Evolutionary conservation across 37 sponge, comb jelly and placozoan genomes (phyloP).

Genomic region (Hormiphora californensis): DNA sequence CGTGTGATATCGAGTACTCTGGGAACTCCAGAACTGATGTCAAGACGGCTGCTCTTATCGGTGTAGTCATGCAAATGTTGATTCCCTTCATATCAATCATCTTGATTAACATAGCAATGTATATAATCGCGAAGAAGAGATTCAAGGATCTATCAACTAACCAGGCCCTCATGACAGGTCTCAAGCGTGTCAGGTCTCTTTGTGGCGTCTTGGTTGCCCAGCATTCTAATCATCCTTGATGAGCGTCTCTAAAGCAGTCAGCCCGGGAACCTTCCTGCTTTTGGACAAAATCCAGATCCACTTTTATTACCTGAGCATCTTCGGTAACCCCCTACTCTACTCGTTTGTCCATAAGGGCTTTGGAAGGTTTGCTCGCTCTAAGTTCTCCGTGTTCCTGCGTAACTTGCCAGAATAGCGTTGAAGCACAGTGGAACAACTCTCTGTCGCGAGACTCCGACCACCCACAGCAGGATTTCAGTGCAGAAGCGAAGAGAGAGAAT

Average conservation of each 20-base stretch:
- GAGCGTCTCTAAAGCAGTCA: not conserved
- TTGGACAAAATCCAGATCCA: constrained; percentile 51
- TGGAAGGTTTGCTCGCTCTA: constrained; percentile 34
- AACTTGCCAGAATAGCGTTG: constrained; percentile 24
- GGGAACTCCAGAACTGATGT: not conserved
- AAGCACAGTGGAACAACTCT: constrained; percentile 46
- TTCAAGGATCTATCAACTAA: constrained; percentile 51
- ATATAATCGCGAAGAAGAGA: constrained; percentile 8
- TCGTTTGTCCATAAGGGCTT: constrained; percentile 54
- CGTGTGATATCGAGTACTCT: constrained; percentile 47
- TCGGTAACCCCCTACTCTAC: constrained; percentile 51
- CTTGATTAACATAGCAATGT: constrained; percentile 44
- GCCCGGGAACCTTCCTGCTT: not conserved
- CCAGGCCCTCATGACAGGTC: constrained; percentile 53
- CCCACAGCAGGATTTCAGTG: too few species aligned
- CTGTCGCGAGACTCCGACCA: not conserved
- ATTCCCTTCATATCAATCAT: constrained; percentile 4
- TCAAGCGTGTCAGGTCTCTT: constrained; percentile 37
- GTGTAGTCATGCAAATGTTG: constrained; percentile 21
- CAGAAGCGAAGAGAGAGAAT: too few species aligned
- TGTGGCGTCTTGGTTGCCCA: not conserved
- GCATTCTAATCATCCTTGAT: constrained; percentile 29
- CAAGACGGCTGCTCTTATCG: too few species aligned
- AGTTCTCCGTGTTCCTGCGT: constrained; percentile 33
- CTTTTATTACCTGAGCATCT: constrained; percentile 46